Evolutionary conservation across 2,888 invertebrate genomes (phyloP), one percentile per base, ranked within the genome.

Genomic region (Drosophila incognita): DNA sequence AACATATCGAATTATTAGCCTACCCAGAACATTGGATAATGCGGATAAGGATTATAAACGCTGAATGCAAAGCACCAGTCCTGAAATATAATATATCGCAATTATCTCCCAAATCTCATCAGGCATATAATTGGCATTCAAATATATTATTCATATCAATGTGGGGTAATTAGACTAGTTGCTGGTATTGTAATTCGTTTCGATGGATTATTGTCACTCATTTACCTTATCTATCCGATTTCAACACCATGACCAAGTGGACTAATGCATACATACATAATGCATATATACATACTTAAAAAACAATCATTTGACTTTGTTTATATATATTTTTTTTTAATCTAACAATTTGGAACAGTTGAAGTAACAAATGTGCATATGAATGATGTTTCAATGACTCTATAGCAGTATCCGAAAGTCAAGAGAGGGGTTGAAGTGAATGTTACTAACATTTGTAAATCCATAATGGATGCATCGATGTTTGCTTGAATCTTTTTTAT

Each of bases 11-110:
- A 86, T 90, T 89, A 90, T 91, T 87, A 91, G 88, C 86, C 85
- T 79, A 85, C 83, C 84, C 90, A 89, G 91, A 91, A 91, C 90
- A 91, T 89, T 79, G 91, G 92, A 92, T 91, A 90, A 91, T 77
- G 81, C 67, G 82, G 82, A 83, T 85, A 79, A 85, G 81, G 84
- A 85, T 67, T 81, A 86, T 64, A 49, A 69, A 70, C 62, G 74
- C 58, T n/a, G 48, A 38, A 61, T 53, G 53, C 49, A 57, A 51
- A 58, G 52, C 38, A 24, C 59, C 21, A 76, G 76, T 83, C 82
- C 81, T 83, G 73, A 81, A 76, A 78, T 82, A 84, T 84, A 77
- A 83, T 83, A 86, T 87, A 87, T 79, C 82, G 78, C 84, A 90
- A 91, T 91, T 90, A 90, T 86, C 89, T 89, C 53, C 54, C 24